Conservation (phyloP, 2,888 invertebrate species). For the Eristalis pertinax region DNA sequence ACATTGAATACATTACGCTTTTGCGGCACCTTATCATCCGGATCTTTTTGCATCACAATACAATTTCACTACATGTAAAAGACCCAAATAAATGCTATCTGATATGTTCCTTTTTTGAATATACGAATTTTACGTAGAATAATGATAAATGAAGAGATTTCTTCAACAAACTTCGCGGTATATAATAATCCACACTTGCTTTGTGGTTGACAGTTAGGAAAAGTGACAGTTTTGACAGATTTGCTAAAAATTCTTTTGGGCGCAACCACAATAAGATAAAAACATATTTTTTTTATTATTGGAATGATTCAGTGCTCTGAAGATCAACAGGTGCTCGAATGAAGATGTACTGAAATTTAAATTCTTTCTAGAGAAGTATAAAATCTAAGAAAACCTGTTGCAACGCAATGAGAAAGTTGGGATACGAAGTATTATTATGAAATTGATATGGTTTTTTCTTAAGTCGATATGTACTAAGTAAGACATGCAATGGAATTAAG, state of each 20-base stretch:
- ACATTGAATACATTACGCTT: conserved; percentile 46
- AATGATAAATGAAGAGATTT: neutral
- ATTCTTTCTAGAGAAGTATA: no score
- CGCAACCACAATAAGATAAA: conserved; percentile 4
- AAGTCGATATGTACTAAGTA: no score
- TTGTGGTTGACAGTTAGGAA: conserved; percentile 31
- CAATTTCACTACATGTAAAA: conserved; percentile 27
- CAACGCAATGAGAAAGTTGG: no score
- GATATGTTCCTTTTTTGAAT: neutral
- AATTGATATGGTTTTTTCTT: no score
- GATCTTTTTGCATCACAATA: conserved; percentile 70
- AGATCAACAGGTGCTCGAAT: neutral
- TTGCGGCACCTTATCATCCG: conserved; percentile 67
- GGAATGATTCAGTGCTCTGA: neutral
- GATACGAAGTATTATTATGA: no score
- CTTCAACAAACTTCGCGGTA: conserved; percentile 24
- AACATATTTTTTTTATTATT: neutral
- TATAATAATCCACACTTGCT: conserved; percentile 43
- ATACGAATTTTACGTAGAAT: neutral
- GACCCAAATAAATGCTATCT: neutral
- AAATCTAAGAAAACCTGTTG: no score
- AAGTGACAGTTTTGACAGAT: conserved; percentile 39
- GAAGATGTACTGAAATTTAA: neutral
- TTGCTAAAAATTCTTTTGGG: neutral
- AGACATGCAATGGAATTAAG: no score